These are phyloP conservation scores for Orchestia grillus DNA, from an alignment of 1,140 invertebrate genomes.

Conservation along the genomic window DNA sequence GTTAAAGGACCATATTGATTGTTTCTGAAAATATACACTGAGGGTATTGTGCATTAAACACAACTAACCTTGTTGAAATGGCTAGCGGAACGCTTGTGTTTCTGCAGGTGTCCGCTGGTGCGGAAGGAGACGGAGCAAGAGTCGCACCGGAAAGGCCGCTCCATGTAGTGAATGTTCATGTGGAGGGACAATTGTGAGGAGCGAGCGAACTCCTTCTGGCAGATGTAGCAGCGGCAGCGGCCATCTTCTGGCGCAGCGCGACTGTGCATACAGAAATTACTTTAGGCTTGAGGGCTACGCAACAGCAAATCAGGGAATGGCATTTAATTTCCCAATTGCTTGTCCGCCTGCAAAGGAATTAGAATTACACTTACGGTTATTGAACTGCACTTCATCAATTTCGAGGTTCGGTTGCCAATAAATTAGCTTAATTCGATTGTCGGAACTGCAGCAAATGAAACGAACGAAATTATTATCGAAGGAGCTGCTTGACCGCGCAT, in stretches of 20 bases:
- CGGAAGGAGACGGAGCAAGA: constrained; percentile 83
- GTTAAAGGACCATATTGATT: neutral
- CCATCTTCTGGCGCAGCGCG: constrained; percentile 77
- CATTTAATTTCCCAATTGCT: no score
- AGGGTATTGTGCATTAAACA: neutral
- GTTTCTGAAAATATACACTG: no score
- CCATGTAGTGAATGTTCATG: constrained; percentile 96
- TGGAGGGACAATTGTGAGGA: constrained; percentile 90
- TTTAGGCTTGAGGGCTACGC: no score
- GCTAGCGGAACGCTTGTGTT: constrained; percentile 89
- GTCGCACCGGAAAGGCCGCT: constrained; percentile 91
- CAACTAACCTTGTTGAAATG: constrained; percentile 84
- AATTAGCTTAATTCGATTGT: no score
- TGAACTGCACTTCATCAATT: no score
- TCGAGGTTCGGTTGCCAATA: no score
- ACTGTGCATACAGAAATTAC: neutral
- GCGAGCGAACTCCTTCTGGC: constrained; percentile 91
- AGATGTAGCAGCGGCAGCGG: constrained; percentile 86
- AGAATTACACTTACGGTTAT: no score
- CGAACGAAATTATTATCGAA: no score
- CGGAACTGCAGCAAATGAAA: no score
- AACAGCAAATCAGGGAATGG: no score
- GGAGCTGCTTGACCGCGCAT: no score
- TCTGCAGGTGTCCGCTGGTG: constrained; percentile 91
- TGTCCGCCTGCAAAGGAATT: no score